Conservation (phyloP, 1,140 invertebrate species). For the Drosophila parvula region DNA sequence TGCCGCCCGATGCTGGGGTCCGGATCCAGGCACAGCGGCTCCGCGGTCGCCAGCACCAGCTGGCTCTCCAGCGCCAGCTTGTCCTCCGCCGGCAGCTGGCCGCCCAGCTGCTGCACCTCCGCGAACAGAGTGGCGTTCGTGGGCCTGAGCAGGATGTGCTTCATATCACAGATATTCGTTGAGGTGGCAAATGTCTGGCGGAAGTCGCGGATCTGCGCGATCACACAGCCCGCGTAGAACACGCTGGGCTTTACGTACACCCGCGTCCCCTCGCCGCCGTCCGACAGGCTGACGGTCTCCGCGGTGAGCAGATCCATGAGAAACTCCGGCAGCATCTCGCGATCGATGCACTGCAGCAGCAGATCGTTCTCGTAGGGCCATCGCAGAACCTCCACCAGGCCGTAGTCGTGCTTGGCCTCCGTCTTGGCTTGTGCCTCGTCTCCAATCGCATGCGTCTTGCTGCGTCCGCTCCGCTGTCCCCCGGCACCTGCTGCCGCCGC, state of each 20-base stretch:
- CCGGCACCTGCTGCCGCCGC: conserved; percentile 1
- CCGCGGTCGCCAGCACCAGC: conserved; percentile 91
- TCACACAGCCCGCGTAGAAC: conserved; percentile 96
- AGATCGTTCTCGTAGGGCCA: conserved; percentile 92
- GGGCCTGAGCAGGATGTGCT: conserved; percentile 94
- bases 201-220: conserved; percentile 95
- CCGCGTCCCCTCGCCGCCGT: conserved; percentile 68
- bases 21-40: conserved; percentile 94
- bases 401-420: conserved; percentile 84
- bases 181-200: conserved; percentile 89
- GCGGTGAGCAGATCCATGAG: conserved; percentile 93
- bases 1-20: conserved; percentile 91
- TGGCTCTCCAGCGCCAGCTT: conserved; percentile 91
- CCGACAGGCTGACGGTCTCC: conserved; percentile 85
- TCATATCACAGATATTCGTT: conserved; percentile 89
- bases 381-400: conserved; percentile 89
- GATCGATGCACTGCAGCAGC: conserved; percentile 91
- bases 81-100: conserved; percentile 87
- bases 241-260: conserved; percentile 87
- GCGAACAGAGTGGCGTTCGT: conserved; percentile 90
- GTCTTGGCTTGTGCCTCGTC: conserved; percentile 40
- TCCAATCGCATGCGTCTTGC: conserved; percentile 25
- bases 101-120: conserved; percentile 78
- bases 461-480: conserved; percentile 49
- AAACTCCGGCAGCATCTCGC: conserved; percentile 93